Evolutionary conservation across 2,797 vertebrate species (phyloP).

Genomic region (Tangara arthus): DNA sequence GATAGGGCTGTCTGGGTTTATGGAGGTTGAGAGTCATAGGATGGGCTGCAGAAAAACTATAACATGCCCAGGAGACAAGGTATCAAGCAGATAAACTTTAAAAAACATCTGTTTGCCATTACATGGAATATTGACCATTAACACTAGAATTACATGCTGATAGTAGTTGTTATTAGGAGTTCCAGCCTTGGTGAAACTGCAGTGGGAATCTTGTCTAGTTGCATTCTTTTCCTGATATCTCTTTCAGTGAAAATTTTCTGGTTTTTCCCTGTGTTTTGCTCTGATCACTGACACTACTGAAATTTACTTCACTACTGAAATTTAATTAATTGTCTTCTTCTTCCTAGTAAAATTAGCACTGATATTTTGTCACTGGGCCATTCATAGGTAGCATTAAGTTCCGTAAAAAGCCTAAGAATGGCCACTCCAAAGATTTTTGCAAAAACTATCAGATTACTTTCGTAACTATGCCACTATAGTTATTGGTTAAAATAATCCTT

Average conservation of each 20-base stretch:
- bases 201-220: background rate
- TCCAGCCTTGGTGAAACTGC: background rate
- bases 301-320: background rate
- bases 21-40: background rate
- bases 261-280: background rate
- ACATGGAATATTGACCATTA: background rate
- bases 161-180: background rate
- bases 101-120: background rate
- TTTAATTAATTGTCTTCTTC: background rate
- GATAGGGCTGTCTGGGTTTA: fast-evolving
- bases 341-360: background rate
- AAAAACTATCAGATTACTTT: background rate
- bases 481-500: background rate
- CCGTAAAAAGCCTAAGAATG: background rate
- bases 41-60: background rate
- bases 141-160: background rate
- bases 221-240: background rate
- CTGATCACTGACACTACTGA: background rate
- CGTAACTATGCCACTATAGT: background rate
- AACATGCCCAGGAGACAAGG: background rate
- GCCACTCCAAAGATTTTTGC: background rate
- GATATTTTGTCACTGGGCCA: background rate
- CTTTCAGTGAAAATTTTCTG: background rate
- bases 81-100: background rate
- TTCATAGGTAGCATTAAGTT: background rate